Conservation (phyloP, 2,888 invertebrate genomes). For the Drosophila pseudotalamancana region DNA sequence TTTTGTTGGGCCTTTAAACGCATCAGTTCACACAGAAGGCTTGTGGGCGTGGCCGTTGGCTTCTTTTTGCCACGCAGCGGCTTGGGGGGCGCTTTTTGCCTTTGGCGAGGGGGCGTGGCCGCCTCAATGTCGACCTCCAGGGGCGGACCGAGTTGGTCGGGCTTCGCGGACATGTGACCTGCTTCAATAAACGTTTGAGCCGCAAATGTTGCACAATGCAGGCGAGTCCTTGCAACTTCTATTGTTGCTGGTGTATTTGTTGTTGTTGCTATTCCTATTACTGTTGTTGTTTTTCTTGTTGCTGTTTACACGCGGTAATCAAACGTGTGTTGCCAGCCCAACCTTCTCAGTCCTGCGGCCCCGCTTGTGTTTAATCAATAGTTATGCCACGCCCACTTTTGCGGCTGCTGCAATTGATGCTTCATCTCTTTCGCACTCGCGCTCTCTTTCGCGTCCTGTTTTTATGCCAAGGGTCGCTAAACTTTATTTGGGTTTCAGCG, state of each 20-base stretch:
- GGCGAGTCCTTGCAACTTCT: conserved; percentile 58
- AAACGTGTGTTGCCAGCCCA: conserved; percentile 76
- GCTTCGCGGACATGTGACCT: conserved; percentile 54
- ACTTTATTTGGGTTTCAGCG: conserved; percentile 64
- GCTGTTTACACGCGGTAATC: conserved; percentile 82
- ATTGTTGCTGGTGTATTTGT: conserved; percentile 32
- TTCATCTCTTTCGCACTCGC: not conserved
- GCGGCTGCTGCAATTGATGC: conserved; percentile 51
- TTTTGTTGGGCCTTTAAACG: conserved; percentile 84
- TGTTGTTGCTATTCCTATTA: conserved; percentile 45
- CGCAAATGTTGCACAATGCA: conserved; percentile 57
- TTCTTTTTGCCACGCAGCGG: conserved; percentile 34
- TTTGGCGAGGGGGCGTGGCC: not conserved
- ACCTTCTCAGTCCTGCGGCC: conserved; percentile 5
- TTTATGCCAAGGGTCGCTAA: conserved; percentile 72
- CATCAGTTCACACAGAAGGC: conserved; percentile 82
- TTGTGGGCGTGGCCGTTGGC: conserved; percentile 65
- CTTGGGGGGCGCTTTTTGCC: conserved; percentile 33
- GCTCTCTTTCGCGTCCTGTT: conserved; percentile 11
- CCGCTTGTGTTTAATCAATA: conserved; percentile 75
- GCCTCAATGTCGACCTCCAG: conserved; percentile 1
- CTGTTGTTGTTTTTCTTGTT: conserved; percentile 40
- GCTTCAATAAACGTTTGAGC: not conserved
- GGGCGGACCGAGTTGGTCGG: conserved; percentile 3
- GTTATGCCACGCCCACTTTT: conserved; percentile 22